phyloP scores from a whole-genome alignment of 2,888 invertebrate species.

The Brenthis hecate region DNA sequence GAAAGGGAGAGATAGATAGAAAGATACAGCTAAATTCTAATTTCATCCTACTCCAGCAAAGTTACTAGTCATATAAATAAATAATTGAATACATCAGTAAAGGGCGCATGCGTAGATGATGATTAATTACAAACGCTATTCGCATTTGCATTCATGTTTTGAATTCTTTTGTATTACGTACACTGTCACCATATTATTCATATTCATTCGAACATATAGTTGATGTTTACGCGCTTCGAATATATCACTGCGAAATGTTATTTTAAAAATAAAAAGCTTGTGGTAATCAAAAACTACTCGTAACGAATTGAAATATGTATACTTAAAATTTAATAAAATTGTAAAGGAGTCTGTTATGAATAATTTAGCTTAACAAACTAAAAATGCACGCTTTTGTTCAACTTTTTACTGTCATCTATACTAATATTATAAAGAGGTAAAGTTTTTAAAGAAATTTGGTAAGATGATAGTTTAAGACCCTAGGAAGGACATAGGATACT shows the following conservation, averaged over 20 bases:
- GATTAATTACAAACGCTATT: conserved; percentile 17
- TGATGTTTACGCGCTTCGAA: conserved; percentile 5
- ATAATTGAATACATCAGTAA: neutral
- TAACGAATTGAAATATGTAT: neutral
- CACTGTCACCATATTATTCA: neutral
- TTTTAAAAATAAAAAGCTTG: neutral
- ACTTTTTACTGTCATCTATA: too few relatives aligned
- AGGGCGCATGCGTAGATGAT: neutral
- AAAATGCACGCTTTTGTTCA: too few relatives aligned
- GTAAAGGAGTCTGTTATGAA: too few relatives aligned
- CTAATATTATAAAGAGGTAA: too few relatives aligned
- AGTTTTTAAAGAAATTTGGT: too few relatives aligned
- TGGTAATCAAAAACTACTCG: neutral
- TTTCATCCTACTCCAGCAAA: too few relatives aligned
- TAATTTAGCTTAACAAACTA: too few relatives aligned
- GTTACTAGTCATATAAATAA: neutral
- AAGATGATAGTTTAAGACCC: too few relatives aligned
- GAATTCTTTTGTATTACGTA: conserved; percentile 15
- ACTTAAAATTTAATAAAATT: too few relatives aligned
- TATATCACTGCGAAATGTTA: neutral
- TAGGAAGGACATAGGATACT: too few relatives aligned
- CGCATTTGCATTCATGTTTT: conserved; percentile 13
- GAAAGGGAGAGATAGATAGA: too few relatives aligned
- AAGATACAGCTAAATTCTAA: too few relatives aligned
- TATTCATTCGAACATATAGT: conserved; percentile 1